These are phyloP conservation scores for Ctenochaetus hawaiiensis DNA, from an alignment of 2,797 vertebrate genomes.

Conservation along the genomic window DNA sequence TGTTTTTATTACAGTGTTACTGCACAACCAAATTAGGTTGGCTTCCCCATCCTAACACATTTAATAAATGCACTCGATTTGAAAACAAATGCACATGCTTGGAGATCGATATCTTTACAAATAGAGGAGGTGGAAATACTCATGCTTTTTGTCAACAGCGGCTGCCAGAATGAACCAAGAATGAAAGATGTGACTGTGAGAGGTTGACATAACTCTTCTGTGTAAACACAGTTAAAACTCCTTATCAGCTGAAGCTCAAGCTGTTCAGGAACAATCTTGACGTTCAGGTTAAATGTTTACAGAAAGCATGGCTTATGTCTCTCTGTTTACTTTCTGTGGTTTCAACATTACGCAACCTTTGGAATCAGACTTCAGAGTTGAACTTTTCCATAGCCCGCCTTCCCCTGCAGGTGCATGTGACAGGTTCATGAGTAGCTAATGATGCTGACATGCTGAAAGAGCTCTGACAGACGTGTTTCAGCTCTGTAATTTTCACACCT, in stretches of 20 bases:
- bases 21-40: too few relatives aligned
- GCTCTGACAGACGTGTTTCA: constrained; percentile 33
- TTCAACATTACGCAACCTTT: constrained; percentile 58
- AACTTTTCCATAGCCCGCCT: constrained; percentile 63
- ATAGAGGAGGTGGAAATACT: too few relatives aligned
- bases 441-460: constrained; percentile 42
- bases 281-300: constrained; percentile 41
- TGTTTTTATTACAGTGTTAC: background rate
- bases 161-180: too few relatives aligned
- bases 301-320: constrained; percentile 34
- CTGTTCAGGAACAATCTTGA: constrained; percentile 19
- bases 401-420: constrained; percentile 54
- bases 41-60: too few relatives aligned
- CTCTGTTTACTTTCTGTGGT: constrained; percentile 53
- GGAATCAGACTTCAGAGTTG: constrained; percentile 52
- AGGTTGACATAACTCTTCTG: background rate
- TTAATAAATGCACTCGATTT: too few relatives aligned
- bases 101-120: too few relatives aligned
- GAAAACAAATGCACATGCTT: too few relatives aligned
- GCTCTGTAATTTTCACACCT: constrained; percentile 3
- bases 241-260: background rate
- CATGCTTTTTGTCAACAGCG: too few relatives aligned
- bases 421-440: constrained; percentile 47
- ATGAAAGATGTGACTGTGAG: background rate
- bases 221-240: background rate